Percentiles rank a stretch among this genome's conserved stretches.
Evolutionary conservation across 1,140 invertebrate species (phyloP).

Genomic region (Cherax destructor): DNA sequence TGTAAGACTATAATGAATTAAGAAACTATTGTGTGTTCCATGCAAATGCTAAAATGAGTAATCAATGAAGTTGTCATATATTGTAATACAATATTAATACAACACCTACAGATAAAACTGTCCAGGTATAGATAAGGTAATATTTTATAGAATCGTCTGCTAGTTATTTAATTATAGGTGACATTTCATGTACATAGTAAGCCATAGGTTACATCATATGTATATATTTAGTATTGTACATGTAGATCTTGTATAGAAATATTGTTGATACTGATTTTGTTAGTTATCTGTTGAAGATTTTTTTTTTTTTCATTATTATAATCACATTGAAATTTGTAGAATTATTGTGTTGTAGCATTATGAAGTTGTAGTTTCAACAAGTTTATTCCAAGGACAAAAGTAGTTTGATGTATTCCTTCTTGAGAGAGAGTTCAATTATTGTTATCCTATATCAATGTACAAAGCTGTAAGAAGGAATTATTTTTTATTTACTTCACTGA

Average conservation of each 20-base stretch:
- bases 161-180: neutral
- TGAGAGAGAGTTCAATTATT: too few species aligned
- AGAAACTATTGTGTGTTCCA: neutral
- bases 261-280: constrained; percentile 6
- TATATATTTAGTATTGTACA: constrained; percentile 2
- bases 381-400: constrained; percentile 1
- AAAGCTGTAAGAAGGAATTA: too few species aligned
- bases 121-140: constrained; percentile 16
- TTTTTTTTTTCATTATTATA: neutral
- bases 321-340: neutral
- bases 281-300: constrained; percentile 12
- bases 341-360: neutral
- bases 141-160: neutral
- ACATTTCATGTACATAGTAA: neutral
- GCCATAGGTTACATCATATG: neutral
- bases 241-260: constrained; percentile 15
- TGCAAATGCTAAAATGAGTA: neutral
- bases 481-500: too few species aligned
- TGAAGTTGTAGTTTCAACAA: neutral
- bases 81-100: neutral
- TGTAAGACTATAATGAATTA: neutral
- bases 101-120: constrained; percentile 5
- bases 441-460: too few species aligned
- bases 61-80: neutral
- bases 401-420: neutral